A percentile compares a stretch with the other conserved stretches of the same genome.
phyloP scores from a whole-genome alignment of 2,797 vertebrate species.

The Glossophaga mutica region DNA sequence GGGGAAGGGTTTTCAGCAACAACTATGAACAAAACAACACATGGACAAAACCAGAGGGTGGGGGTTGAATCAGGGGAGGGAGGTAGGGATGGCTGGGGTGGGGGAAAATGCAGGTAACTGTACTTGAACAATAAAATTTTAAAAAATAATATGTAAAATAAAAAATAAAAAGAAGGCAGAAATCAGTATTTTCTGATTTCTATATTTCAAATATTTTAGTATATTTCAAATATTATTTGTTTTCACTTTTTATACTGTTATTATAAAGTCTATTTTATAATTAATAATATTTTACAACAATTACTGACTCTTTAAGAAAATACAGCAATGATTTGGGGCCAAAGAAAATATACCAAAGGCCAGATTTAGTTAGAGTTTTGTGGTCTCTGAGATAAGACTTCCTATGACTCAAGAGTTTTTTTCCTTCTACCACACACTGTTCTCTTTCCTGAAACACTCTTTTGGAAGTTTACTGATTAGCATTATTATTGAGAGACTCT shows the following conservation, averaged over 20 bases:
- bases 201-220: too few relatives aligned
- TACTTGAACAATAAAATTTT: too few relatives aligned
- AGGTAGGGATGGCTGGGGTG: too few relatives aligned
- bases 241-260: not conserved
- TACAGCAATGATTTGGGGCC: not conserved
- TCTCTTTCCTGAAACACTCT: not conserved
- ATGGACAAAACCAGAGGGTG: too few relatives aligned
- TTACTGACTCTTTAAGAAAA: not conserved
- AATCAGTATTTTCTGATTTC: not conserved
- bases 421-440: not conserved
- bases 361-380: not conserved
- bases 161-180: not conserved
- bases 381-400: not conserved
- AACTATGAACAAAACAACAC: too few relatives aligned
- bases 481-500: not conserved
- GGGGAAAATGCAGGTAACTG: too few relatives aligned
- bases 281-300: not conserved
- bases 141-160: too few relatives aligned
- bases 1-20: too few relatives aligned
- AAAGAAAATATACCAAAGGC: not conserved
- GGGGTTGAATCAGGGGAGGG: too few relatives aligned
- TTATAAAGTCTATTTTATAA: not conserved
- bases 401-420: not conserved
- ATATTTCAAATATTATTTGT: not conserved
- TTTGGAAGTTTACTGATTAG: not conserved